Evolutionary conservation across 2,113 vertebrate genomes (phyloP).

Genomic region (Nyctereutes procyonoides): DNA sequence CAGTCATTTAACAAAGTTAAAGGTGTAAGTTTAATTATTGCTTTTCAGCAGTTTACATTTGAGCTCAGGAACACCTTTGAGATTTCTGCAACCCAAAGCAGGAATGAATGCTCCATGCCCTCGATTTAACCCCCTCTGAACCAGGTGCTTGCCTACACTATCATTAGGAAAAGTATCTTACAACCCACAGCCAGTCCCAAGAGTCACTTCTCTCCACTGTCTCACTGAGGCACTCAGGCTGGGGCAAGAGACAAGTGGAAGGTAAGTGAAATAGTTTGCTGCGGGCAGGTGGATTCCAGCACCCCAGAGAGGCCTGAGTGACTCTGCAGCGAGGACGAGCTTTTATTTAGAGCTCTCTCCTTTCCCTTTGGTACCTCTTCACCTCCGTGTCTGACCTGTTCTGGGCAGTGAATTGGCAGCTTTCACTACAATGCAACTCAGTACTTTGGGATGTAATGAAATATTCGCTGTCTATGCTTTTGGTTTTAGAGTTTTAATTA

Average conservation of each 20-base stretch:
- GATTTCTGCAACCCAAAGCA: constrained; percentile 48
- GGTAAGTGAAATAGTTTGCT: neutral
- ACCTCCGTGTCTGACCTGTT: neutral
- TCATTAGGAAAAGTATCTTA: constrained; percentile 63
- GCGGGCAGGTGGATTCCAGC: neutral
- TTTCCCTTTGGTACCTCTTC: neutral
- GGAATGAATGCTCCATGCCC: constrained; percentile 49
- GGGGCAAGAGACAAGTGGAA: neutral
- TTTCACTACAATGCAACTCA: neutral
- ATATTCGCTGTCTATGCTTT: constrained; percentile 1
- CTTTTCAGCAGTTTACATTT: constrained; percentile 43
- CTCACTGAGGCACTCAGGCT: neutral
- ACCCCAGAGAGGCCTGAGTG: neutral
- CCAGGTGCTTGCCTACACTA: neutral
- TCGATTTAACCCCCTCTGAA: constrained; percentile 48
- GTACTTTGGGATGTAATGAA: neutral
- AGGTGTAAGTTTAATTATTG: constrained; percentile 31
- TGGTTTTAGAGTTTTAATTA: constrained; percentile 22
- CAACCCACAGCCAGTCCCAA: neutral
- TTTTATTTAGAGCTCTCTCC: neutral
- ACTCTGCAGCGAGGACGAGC: neutral
- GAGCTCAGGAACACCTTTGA: neutral
- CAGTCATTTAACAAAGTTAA: constrained; percentile 61
- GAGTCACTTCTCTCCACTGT: neutral
- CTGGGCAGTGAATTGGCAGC: neutral